Base-by-base conservation (phyloP, 2,797 vertebrate genomes). In the Labeo calbasu region DNA sequence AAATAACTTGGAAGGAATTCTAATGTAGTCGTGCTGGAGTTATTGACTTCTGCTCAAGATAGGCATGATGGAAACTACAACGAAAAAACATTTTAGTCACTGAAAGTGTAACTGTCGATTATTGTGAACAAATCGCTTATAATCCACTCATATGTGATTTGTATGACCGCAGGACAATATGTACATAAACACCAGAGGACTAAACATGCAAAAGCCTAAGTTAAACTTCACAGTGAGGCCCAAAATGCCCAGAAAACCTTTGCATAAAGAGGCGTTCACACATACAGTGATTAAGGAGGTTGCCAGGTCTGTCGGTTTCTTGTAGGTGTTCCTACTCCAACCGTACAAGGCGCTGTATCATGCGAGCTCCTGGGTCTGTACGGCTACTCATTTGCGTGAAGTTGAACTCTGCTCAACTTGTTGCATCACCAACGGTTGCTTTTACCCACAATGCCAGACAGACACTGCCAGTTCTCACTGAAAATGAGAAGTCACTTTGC, bases 1-100 rank as follows among this genome's bases (percentile, higher is more conserved):
- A 78, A 85, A 85, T 86, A 83, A 51, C 85, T 61, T 63, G 7
- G 59, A 86, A 77, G 25, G 55, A 78, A 69, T 65, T 83, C 65
- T 68, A 68, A 76, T 77, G 68, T 32, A 81, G 81, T 51, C 32
- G 51, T 10, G 50, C 57, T 14, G 48, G 71, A 83, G 71, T 83
- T 78, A 40, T 14, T 55, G 14, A 68, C 32, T 69, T 25, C 57
- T 78, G 57, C 57, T 63, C 40, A 50, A 68, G 25, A 69, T 21
- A 66, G 28, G 46, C 65, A 61, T 71, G 17, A 70, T 71, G 82
- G 78, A 86, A 83, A 82, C 76, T 25, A 69, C 55, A 51, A 50
- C 28, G n/a, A 43, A 46, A 68, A 76, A 25, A 68, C 63, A 66
- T n/a, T 21, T 12, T 25, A 43, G 48, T 68, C 65, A 55, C n/a